A percentile compares a stretch with the other conserved stretches of the same genome.
These are phyloP conservation scores for Semotilus atromaculatus DNA, from an alignment of 2,797 vertebrate genomes.

Conservation along the genomic window DNA sequence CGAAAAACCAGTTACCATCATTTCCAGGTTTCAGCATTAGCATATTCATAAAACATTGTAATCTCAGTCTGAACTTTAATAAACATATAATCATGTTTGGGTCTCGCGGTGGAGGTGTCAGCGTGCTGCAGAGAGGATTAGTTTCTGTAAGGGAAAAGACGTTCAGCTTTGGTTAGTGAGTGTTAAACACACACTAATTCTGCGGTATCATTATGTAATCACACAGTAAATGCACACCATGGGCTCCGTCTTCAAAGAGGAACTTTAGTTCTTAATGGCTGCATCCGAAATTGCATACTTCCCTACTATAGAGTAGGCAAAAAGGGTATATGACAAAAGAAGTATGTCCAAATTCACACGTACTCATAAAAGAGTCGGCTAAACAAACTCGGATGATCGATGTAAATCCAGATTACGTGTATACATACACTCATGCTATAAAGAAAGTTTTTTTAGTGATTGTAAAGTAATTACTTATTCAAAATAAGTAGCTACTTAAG, in stretches of 20 bases:
- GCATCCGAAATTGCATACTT: background rate
- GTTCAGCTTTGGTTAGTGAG: constrained; percentile 29
- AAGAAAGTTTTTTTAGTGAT: too few relatives aligned
- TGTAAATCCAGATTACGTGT: too few relatives aligned
- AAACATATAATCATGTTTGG: background rate
- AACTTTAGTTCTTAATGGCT: background rate
- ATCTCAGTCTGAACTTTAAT: background rate
- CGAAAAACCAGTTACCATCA: background rate
- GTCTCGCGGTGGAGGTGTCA: background rate
- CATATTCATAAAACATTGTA: background rate
- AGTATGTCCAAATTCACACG: too few relatives aligned
- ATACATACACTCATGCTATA: too few relatives aligned
- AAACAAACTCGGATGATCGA: too few relatives aligned
- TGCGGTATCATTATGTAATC: background rate
- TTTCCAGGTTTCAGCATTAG: background rate
- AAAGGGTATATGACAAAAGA: too few relatives aligned
- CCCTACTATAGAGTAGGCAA: background rate
- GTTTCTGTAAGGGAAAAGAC: constrained; percentile 14
- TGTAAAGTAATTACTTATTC: background rate
- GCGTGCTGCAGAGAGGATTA: background rate
- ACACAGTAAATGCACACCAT: background rate
- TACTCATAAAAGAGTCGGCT: too few relatives aligned
- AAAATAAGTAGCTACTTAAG: background rate
- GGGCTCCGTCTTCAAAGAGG: background rate
- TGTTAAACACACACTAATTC: constrained; percentile 1